Base-by-base conservation (phyloP, 2,113 vertebrate species). In the Campylomormyrus numenius region DNA sequence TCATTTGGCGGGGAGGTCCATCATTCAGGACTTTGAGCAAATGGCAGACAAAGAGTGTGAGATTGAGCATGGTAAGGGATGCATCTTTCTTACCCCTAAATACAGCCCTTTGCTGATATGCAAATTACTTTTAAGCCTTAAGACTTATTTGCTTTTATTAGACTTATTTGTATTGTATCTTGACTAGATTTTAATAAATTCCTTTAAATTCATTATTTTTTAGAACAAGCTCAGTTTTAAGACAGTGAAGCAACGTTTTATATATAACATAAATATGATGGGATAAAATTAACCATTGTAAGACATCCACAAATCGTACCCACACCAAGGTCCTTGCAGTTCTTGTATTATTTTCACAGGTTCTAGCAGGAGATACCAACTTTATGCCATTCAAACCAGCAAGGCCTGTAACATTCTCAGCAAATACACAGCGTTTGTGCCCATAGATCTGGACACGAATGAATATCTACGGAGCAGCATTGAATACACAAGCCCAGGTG, bases 371-470 rank as follows among this genome's bases (percentile, higher is more conserved):
- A 94, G 96, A 70, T 98, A 97, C 95, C 97, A 98, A 91, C 88
- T 96, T 58, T 98, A 93, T 0, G 97, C 97, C 0, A 95, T 98
- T 89, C 97, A 98, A 92, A 97, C 97, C 93, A 99, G 98, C 96
- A 99, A 97, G 88, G 96, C 97, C 90, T 99, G 97, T 91, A 99
- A 97, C 0, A 62, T 99, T 91, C 96, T 98, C 93, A 99, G 98
- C 97, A 99, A 98, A 93, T 97, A 97, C 95, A 99, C 98, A 0
- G 96, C 94, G 0, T 98, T 98, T 0, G 91, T 99, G 84, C 97
- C 98, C 0, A 95, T 98, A 70, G 98, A 99, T 91, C 93, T 99
- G 90, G 97, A 97, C 95, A 97, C 93, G 90, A 97, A 96, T 87
- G 92, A 93, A 89, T 99, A 98, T 95, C 94, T 99, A 93, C 97